phyloP scores from a whole-genome alignment of 2,797 vertebrate genomes.

The Girardinus metallicus region DNA sequence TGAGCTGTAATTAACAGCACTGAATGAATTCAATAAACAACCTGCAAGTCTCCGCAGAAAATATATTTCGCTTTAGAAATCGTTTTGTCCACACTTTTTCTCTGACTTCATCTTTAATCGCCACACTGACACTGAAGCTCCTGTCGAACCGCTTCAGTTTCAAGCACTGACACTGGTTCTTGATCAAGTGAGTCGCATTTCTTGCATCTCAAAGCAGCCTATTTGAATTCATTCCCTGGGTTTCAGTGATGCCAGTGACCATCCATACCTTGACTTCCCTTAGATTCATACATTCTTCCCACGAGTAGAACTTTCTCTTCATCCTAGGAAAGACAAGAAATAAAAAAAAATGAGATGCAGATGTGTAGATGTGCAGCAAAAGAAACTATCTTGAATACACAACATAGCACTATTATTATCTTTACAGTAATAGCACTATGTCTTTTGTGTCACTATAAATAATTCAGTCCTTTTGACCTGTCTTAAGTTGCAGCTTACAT shows the following conservation, averaged over 20 bases:
- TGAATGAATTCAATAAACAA: not conserved
- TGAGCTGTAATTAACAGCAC: not conserved
- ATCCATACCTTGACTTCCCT: conserved; percentile 95
- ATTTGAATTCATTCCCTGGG: not conserved
- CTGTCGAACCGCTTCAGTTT: not conserved
- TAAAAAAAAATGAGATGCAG: not conserved
- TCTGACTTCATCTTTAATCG: not conserved
- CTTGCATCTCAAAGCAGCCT: not conserved
- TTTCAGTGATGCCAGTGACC: not conserved
- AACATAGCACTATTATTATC: not conserved
- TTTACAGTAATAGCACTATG: conserved; percentile 6
- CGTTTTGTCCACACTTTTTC: not conserved
- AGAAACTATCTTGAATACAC: not conserved
- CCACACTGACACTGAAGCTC: not conserved
- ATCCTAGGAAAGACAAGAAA: conserved; percentile 82
- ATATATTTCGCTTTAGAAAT: not conserved
- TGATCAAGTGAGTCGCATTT: not conserved
- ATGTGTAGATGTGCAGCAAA: not conserved
- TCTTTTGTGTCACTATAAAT: conserved; percentile 44
- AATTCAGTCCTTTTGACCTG: conserved; percentile 30
- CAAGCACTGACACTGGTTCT: not conserved
- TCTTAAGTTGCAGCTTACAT: conserved; percentile 42
- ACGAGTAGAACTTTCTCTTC: conserved; percentile 99
- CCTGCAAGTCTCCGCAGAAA: not conserved
- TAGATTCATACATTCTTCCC: conserved; percentile 99